These are phyloP conservation scores for Cebidichthys violaceus DNA, from an alignment of 2,113 vertebrate genomes.

Conservation along the genomic window DNA sequence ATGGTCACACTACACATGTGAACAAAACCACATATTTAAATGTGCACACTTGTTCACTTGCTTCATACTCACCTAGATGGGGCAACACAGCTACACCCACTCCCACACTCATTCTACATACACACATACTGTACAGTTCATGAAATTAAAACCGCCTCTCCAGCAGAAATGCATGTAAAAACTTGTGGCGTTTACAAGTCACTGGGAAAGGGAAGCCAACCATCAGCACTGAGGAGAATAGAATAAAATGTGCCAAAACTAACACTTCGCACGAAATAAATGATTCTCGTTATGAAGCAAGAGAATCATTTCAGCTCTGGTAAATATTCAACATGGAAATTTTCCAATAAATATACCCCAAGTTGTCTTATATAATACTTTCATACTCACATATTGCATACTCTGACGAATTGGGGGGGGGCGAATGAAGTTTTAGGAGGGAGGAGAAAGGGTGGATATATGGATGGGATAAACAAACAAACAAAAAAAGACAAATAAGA, in stretches of 20 bases:
- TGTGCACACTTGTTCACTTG: conserved; percentile 15
- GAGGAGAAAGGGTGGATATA: conserved; percentile 48
- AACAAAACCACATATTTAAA: conserved; percentile 12
- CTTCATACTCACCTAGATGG: not conserved
- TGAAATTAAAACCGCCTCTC: conserved; percentile 19
- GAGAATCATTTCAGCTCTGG: conserved; percentile 40
- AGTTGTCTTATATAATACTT: conserved; percentile 43
- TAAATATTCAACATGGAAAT: too few species aligned
- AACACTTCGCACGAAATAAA: not conserved
- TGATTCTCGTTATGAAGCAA: conserved; percentile 29
- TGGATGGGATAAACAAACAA: conserved; percentile 68
- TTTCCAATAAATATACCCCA: conserved; percentile 29
- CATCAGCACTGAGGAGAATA: conserved; percentile 15
- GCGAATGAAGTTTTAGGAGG: conserved; percentile 49
- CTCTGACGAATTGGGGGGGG: conserved; percentile 72
- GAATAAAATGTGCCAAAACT: conserved; percentile 22
- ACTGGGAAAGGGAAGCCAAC: conserved; percentile 17
- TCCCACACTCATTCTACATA: conserved; percentile 16
- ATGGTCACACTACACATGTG: conserved; percentile 25
- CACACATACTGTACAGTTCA: conserved; percentile 1
- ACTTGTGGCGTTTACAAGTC: conserved; percentile 17
- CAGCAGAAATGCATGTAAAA: conserved; percentile 16
- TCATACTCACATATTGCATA: conserved; percentile 85
- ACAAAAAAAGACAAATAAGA: conserved; percentile 74
- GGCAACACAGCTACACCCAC: conserved; percentile 19